Conservation (phyloP, 2,888 invertebrate species). For the Pherbina coryleti region DNA sequence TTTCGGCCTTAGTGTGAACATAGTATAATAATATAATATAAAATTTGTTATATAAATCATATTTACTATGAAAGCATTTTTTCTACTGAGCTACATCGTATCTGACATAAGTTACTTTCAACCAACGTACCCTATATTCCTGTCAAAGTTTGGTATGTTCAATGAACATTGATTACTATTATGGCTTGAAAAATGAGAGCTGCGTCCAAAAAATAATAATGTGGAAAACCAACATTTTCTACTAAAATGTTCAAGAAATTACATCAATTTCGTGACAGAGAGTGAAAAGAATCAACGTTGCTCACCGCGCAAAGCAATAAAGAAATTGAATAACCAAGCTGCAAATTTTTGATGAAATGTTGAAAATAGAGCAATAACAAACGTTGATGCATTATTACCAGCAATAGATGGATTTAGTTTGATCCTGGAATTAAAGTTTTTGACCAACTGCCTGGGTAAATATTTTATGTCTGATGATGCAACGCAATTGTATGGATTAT, state of each 20-base stretch:
- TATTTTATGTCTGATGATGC: conserved; percentile 42
- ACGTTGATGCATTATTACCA: conserved; percentile 20
- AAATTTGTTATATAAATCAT: too few relatives aligned
- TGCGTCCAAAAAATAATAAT: conserved; percentile 45
- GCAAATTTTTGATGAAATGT: conserved; percentile 32
- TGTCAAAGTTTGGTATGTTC: conserved; percentile 43
- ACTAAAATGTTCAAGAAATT: conserved; percentile 44
- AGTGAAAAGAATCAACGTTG: conserved; percentile 43
- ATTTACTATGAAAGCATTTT: too few relatives aligned
- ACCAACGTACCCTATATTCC: neutral
- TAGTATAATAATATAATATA: too few relatives aligned
- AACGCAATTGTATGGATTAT: conserved; percentile 27
- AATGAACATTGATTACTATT: conserved; percentile 26
- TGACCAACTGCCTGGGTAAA: conserved; percentile 28
- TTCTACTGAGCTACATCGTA: too few relatives aligned
- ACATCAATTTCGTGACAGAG: conserved; percentile 43
- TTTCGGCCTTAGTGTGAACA: too few relatives aligned
- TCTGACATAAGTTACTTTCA: too few relatives aligned
- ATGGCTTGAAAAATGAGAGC: conserved; percentile 41
- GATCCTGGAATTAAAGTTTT: conserved; percentile 30
- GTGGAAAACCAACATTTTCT: conserved; percentile 38
- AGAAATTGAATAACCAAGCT: conserved; percentile 34
- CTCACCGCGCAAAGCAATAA: conserved; percentile 39
- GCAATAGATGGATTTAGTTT: conserved; percentile 31
- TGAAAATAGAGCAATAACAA: conserved; percentile 20